Conservation (phyloP, 2,113 vertebrate species). For the Gopherus flavomarginatus region DNA sequence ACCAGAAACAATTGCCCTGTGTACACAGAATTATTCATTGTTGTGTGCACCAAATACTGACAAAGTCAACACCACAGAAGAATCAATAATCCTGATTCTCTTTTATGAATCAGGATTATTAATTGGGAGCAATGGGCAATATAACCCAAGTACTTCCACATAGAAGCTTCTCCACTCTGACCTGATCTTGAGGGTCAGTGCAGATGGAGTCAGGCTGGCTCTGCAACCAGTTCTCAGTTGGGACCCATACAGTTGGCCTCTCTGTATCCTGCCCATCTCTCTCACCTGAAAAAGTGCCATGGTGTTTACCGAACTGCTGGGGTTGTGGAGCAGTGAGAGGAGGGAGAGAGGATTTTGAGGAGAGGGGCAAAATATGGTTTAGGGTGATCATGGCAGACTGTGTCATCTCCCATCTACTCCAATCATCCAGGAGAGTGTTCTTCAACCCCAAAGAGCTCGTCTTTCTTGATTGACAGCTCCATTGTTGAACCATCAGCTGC, state of each 20-base stretch:
- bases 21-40: not conserved
- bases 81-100: rapidly evolving
- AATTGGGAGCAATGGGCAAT: not conserved
- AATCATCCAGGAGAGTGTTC: not conserved
- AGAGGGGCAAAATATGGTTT: not conserved
- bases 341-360: not conserved
- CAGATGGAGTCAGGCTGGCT: not conserved
- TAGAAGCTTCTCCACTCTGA: not conserved
- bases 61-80: not conserved
- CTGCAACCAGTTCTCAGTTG: not conserved
- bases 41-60: not conserved
- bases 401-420: not conserved
- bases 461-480: not conserved
- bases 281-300: not conserved
- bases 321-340: not conserved
- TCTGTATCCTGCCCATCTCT: not conserved
- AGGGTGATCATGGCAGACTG: not conserved
- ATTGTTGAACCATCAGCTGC: not conserved
- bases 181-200: not conserved
- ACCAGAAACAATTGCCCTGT: not conserved
- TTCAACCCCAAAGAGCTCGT: conserved; percentile 30
- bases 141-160: not conserved
- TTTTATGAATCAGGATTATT: not conserved
- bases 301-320: not conserved
- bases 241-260: not conserved